Percentiles rank a stretch among this genome's conserved stretches.
Evolutionary conservation across 2,888 invertebrate species (phyloP).

Genomic region (Andrena flavipes): DNA sequence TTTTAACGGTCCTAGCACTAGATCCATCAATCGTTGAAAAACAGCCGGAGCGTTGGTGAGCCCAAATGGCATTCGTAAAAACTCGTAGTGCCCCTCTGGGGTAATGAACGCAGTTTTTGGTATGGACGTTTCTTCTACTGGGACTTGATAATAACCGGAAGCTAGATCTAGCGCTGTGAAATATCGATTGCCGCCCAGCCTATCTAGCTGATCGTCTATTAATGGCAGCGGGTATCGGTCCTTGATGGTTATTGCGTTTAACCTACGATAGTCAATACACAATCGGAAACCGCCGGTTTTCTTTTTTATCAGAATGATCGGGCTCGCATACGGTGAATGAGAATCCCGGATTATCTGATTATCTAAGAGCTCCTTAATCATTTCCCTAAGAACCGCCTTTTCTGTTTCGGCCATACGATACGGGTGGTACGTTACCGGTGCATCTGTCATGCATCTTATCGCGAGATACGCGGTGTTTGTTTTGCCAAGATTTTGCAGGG

Average conservation of each 20-base stretch:
- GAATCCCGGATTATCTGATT: not conserved
- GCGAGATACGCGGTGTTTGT: not conserved
- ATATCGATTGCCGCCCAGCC: not conserved
- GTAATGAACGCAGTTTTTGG: not conserved
- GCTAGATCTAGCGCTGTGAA: not conserved
- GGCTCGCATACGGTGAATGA: conserved; percentile 12
- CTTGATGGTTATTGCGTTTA: not conserved
- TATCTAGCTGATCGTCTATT: not conserved
- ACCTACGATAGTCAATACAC: not conserved
- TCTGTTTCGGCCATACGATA: not conserved
- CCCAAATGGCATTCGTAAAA: not conserved
- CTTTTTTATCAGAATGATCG: conserved; percentile 5
- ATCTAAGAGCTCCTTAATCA: not conserved
- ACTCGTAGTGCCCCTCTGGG: not conserved
- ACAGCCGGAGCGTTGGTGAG: not conserved
- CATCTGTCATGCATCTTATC: not conserved
- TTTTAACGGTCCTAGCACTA: not conserved
- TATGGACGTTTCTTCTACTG: not conserved
- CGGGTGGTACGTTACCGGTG: not conserved
- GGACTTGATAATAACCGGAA: not conserved
- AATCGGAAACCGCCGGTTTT: not conserved
- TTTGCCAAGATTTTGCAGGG: not conserved
- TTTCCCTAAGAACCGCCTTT: not conserved
- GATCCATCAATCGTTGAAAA: not conserved
- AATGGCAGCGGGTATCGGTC: not conserved